Evolutionary conservation across 2,888 invertebrate species (phyloP).

Genomic region (Nemotelus nigrinus): DNA sequence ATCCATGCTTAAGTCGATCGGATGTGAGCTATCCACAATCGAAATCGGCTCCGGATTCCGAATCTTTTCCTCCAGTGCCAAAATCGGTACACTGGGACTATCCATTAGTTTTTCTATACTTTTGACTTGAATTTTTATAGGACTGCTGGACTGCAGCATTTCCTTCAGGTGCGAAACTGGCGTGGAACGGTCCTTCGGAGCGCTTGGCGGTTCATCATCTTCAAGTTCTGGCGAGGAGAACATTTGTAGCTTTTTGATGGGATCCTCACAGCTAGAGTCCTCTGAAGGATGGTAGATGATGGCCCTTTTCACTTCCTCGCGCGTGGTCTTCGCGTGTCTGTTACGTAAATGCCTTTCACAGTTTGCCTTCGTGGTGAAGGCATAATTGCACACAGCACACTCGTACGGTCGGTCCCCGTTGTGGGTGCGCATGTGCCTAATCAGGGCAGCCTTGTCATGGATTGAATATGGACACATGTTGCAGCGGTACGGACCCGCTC

Average conservation of each 20-base stretch:
- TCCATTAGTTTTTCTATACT: constrained; percentile 71
- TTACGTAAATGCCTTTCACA: constrained; percentile 95
- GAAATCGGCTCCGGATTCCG: constrained; percentile 60
- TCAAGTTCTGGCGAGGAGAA: constrained; percentile 69
- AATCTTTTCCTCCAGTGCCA: constrained; percentile 42
- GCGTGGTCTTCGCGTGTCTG: constrained; percentile 84
- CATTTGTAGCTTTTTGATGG: constrained; percentile 68
- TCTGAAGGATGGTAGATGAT: constrained; percentile 89
- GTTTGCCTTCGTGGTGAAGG: constrained; percentile 97
- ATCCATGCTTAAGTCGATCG: constrained; percentile 80
- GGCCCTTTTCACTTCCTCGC: constrained; percentile 88
- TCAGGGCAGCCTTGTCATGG: constrained; percentile 87
- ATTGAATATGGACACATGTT: constrained; percentile 91
- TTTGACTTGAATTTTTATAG: constrained; percentile 71
- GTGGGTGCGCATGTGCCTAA: constrained; percentile 92
- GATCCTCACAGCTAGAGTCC: constrained; percentile 82
- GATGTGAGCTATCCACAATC: constrained; percentile 67
- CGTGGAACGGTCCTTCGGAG: constrained; percentile 62
- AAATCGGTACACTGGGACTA: constrained; percentile 52
- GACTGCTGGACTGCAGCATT: constrained; percentile 67
- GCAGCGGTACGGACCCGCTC: constrained; percentile 86
- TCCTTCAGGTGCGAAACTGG: constrained; percentile 67
- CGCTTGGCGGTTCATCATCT: constrained; percentile 58
- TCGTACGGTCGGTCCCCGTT: constrained; percentile 96
- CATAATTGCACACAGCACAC: constrained; percentile 94